Evolutionary conservation across 2,888 invertebrate species (phyloP).

Genomic region (Isoperla grammatica): DNA sequence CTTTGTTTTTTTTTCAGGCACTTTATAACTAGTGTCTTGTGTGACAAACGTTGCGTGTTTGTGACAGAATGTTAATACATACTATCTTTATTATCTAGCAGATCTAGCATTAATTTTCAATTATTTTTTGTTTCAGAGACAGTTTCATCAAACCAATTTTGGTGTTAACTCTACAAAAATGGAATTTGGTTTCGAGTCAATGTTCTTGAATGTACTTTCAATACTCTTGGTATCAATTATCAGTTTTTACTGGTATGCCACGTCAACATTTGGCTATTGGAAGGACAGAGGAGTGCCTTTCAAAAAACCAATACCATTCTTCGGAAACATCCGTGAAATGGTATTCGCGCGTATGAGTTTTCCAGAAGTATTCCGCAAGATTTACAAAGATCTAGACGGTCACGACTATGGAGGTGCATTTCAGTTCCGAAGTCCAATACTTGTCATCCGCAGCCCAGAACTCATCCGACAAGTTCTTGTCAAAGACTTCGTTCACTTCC

Average conservation of each 20-base stretch:
- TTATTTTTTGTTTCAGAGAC: too few species aligned
- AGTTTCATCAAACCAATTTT: too few species aligned
- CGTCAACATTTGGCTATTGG: slow-evolving; percentile 23
- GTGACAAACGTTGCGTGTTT: too few species aligned
- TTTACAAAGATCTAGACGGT: slow-evolving; percentile 39
- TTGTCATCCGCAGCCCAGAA: slow-evolving; percentile 20
- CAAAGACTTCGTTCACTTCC: slow-evolving; percentile 23
- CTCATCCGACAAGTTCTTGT: slow-evolving; percentile 24
- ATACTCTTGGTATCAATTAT: neutral
- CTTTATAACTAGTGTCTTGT: too few species aligned
- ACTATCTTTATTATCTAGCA: too few species aligned
- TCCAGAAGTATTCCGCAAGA: slow-evolving; percentile 33
- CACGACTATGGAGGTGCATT: slow-evolving; percentile 20
- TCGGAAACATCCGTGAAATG: slow-evolving; percentile 22
- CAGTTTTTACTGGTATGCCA: slow-evolving; percentile 15
- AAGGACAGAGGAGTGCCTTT: slow-evolving; percentile 23
- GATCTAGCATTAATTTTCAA: too few species aligned
- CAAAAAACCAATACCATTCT: slow-evolving; percentile 21
- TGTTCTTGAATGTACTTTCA: too few species aligned
- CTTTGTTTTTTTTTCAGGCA: too few species aligned
- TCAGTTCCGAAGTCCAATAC: slow-evolving; percentile 1
- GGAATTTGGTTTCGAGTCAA: too few species aligned
- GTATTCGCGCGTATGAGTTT: slow-evolving; percentile 8
- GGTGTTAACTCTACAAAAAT: too few species aligned
- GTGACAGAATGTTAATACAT: too few species aligned